Conservation (phyloP, 2,797 vertebrate species). For the Manis javanica region DNA sequence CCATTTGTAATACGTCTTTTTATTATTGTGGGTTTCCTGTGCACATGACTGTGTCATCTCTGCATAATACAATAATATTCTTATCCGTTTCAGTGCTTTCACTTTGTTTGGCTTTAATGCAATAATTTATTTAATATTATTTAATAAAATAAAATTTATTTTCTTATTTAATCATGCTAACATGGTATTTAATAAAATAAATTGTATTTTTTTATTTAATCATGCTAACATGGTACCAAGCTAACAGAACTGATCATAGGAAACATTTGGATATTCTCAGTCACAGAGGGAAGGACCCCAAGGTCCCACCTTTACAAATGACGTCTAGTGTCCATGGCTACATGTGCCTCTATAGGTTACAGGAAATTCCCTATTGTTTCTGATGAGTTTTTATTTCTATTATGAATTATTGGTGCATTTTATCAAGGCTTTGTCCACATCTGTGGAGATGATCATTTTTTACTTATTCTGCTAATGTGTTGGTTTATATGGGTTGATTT, state of each 20-base stretch:
- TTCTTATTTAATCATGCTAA: too few relatives aligned
- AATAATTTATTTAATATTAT: too few relatives aligned
- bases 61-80: too few relatives aligned
- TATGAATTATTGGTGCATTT: neutral
- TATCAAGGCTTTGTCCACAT: neutral
- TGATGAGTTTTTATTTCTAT: neutral
- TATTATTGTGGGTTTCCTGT: too few relatives aligned
- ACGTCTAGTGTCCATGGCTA: neutral
- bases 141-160: too few relatives aligned
- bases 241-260: neutral
- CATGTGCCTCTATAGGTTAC: neutral
- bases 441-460: neutral
- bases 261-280: neutral
- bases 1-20: neutral
- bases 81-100: neutral
- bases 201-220: too few relatives aligned
- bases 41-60: neutral
- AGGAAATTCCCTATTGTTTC: neutral
- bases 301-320: neutral
- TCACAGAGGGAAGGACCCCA: neutral
- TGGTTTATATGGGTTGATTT: neutral
- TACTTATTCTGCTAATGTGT: neutral
- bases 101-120: neutral
- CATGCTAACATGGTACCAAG: too few relatives aligned
- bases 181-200: too few relatives aligned